Conservation (phyloP, 2,797 vertebrate genomes). For the Poecilia velifera region DNA sequence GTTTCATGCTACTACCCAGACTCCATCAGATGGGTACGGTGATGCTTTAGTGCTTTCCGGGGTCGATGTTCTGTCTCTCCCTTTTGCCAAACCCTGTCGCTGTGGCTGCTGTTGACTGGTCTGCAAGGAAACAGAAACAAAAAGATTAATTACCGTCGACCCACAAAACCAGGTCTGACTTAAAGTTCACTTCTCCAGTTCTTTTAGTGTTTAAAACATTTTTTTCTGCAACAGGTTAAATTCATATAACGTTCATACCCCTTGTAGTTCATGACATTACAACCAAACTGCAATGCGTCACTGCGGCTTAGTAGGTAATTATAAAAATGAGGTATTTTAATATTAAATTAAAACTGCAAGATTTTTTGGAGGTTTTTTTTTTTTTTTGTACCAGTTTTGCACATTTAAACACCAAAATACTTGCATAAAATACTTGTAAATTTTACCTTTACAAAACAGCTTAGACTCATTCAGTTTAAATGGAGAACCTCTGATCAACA, state of each 20-base stretch:
- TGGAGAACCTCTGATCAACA: neutral
- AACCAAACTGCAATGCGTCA: neutral
- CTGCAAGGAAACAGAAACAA: conserved; percentile 48
- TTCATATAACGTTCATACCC: neutral
- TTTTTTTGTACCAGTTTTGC: neutral
- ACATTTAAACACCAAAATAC: neutral
- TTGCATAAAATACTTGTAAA: neutral
- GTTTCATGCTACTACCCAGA: conserved; percentile 83
- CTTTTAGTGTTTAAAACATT: neutral
- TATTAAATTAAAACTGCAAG: neutral
- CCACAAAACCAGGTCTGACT: neutral
- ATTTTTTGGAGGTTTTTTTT: neutral
- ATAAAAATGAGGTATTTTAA: neutral
- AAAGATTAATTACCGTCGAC: neutral
- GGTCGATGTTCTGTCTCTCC: conserved; percentile 85
- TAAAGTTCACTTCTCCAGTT: neutral
- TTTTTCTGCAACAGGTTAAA: neutral
- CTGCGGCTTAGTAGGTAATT: no score
- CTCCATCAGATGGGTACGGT: conserved; percentile 61
- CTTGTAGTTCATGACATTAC: neutral
- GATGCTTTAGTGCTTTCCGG: conserved; percentile 86
- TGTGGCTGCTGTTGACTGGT: conserved; percentile 69
- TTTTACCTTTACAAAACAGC: neutral
- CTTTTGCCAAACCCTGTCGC: conserved; percentile 83
- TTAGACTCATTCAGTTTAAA: neutral